Evolutionary conservation across 1,140 invertebrate species (phyloP).

Genomic region (Lordiphosa clarofinis): DNA sequence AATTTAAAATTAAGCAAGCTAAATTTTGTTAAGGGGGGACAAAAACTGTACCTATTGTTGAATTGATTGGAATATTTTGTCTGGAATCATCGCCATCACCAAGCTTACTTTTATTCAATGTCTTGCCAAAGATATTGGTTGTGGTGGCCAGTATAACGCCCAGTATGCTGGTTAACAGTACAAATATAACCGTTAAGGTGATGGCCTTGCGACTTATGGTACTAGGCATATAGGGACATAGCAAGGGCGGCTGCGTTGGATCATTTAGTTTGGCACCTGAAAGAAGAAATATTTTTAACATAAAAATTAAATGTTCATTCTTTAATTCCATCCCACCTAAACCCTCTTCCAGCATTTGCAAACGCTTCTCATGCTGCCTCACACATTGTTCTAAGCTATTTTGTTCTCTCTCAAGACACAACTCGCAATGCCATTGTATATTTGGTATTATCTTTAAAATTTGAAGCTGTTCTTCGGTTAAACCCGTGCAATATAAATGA

Average conservation of each 20-base stretch:
- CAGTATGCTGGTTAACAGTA: constrained; percentile 44
- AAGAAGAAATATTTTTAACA: neutral
- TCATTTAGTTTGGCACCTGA: constrained; percentile 42
- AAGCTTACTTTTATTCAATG: constrained; percentile 72
- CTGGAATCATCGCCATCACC: constrained; percentile 77
- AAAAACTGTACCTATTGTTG: constrained; percentile 79
- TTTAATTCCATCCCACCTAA: constrained; percentile 29
- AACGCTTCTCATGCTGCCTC: constrained; percentile 47
- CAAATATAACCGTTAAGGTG: constrained; percentile 48
- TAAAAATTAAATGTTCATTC: neutral
- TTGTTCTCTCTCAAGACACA: constrained; percentile 16
- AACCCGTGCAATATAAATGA: constrained; percentile 24
- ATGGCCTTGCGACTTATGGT: constrained; percentile 55
- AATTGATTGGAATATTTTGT: constrained; percentile 80
- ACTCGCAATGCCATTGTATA: constrained; percentile 37
- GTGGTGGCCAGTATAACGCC: constrained; percentile 45
- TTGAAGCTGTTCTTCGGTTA: constrained; percentile 20
- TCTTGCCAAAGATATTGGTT: constrained; percentile 56
- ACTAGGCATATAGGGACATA: constrained; percentile 54
- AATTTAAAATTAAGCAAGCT: too few species aligned
- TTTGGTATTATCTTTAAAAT: constrained; percentile 18
- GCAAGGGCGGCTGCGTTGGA: constrained; percentile 25
- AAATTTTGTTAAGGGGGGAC: constrained; percentile 17
- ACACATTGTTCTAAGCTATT: constrained; percentile 32
- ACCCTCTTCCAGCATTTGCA: constrained; percentile 35